Base-by-base conservation (phyloP, 2,888 invertebrate genomes). In the Dendrolimus houi region DNA sequence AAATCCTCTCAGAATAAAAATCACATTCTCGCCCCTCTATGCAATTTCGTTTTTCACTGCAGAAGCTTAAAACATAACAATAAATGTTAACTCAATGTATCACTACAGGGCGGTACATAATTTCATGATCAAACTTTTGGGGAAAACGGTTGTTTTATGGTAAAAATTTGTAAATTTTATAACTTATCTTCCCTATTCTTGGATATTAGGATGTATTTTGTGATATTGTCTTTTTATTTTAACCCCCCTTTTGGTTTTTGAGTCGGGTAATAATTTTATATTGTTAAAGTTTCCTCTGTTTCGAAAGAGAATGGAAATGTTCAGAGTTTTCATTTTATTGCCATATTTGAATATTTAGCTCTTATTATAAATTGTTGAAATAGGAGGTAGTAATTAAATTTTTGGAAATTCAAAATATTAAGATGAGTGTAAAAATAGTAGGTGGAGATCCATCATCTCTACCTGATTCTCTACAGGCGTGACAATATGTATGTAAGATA, bases 81-180 rank as follows among this genome's bases (percentile, higher is more conserved):
- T 78, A 70, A 77, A 77, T 69, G 66, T 71, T 69, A 70, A 72
- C 40, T 64, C 63, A 64, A 72, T 70, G 68, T 71, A 74, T 72
- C 68, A 69, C 29, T 29, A 29, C 68, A 66, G 67, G 68, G 61
- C 60, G 64, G 64, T 67, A 67, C 72, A 71, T 69, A 69, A 71
- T 71, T 72, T 66, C 66, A 67, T 65, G 60, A 65, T 64, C 60
- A 68, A 71, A 73, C 70, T 74, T 72, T 56, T 62, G 57, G 56
- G 60, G 60, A 63, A 65, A 66, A 66, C 60, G 66, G 58, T 73
- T 69, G 66, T 64, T 76, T 78, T 75, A 81, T 79, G 72, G 73
- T 62, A 60, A 63, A 67, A 75, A 75, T 72, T 81, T 83, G 83
- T 77, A 81, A 82, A 83, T 81, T 83, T 81, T 76, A 77, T 75